A percentile compares a stretch with the other conserved stretches of the same genome.
Conservation (phyloP, 2,797 vertebrate species). For the Gobionotothen gibberifrons region DNA sequence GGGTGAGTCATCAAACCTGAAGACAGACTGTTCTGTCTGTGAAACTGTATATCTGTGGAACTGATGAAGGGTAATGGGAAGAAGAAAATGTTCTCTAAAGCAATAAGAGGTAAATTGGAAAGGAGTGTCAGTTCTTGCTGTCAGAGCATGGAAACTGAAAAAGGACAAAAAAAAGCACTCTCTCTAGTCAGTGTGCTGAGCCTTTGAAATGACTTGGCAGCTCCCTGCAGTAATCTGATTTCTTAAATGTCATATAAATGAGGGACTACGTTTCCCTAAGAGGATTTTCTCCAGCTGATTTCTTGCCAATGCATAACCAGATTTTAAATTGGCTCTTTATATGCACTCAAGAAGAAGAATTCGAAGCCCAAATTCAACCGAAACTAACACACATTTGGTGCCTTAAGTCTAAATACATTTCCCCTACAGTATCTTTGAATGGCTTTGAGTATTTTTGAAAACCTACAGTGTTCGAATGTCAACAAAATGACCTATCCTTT, state of each 20-base stretch:
- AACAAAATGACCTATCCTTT: background rate
- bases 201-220: background rate
- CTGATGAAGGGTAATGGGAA: conserved; percentile 10
- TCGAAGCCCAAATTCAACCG: background rate
- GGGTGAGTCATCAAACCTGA: conserved; percentile 86
- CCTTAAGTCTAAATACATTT: background rate
- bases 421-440: background rate
- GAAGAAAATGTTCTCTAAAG: conserved; percentile 25
- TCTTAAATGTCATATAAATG: background rate
- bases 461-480: background rate
- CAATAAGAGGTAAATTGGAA: background rate
- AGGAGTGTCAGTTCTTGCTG: background rate
- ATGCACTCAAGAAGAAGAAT: background rate
- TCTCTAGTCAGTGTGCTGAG: background rate
- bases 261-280: too few relatives aligned
- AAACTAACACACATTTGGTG: background rate
- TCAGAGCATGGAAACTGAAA: background rate
- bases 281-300: too few relatives aligned
- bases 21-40: conserved; percentile 9
- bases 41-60: background rate
- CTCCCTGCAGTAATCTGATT: background rate
- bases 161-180: background rate
- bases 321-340: background rate
- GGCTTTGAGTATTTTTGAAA: background rate
- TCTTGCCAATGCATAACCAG: background rate